A percentile compares a stretch with the other conserved stretches of the same genome.
phyloP scores from a whole-genome alignment of 1,140 invertebrate species.

The Eurosta solidaginis region DNA sequence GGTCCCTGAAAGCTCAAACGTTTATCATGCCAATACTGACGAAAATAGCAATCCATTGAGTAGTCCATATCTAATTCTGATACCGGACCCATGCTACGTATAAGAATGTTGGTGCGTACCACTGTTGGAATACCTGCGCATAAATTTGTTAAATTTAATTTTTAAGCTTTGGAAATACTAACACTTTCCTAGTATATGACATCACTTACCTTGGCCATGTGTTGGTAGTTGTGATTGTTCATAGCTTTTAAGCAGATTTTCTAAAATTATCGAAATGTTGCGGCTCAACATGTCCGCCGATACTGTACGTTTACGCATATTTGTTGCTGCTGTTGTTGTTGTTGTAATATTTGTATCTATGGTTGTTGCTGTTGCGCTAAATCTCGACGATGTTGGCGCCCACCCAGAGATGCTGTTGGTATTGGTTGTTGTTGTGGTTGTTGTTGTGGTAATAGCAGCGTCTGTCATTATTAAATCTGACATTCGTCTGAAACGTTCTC shows the following conservation, averaged over 20 bases:
- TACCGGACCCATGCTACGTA: constrained; percentile 93
- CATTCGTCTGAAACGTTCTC: background rate
- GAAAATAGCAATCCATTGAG: constrained; percentile 96
- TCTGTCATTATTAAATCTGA: background rate
- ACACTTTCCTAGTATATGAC: background rate
- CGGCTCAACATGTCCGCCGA: constrained; percentile 74
- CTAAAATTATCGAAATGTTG: constrained; percentile 82
- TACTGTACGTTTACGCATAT: constrained; percentile 61
- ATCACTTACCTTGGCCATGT: constrained; percentile 72
- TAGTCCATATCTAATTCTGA: constrained; percentile 97
- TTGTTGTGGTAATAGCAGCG: background rate
- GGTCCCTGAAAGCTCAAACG: constrained; percentile 81
- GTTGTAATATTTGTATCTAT: constrained; percentile 14
- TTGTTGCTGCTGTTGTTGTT: constrained; percentile 8
- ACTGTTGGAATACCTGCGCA: constrained; percentile 78
- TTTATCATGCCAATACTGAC: constrained; percentile 86
- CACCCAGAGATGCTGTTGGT: background rate
- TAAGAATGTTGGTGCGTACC: constrained; percentile 90
- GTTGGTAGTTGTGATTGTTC: constrained; percentile 87
- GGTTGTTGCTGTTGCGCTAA: background rate
- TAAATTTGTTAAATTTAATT: background rate
- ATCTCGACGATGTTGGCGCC: background rate
- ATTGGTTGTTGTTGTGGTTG: constrained; percentile 8
- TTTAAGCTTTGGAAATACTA: background rate
- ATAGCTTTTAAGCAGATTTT: constrained; percentile 86